phyloP scores from a whole-genome alignment of 2,797 vertebrate genomes.

The Stomatorhinus walkeri region DNA sequence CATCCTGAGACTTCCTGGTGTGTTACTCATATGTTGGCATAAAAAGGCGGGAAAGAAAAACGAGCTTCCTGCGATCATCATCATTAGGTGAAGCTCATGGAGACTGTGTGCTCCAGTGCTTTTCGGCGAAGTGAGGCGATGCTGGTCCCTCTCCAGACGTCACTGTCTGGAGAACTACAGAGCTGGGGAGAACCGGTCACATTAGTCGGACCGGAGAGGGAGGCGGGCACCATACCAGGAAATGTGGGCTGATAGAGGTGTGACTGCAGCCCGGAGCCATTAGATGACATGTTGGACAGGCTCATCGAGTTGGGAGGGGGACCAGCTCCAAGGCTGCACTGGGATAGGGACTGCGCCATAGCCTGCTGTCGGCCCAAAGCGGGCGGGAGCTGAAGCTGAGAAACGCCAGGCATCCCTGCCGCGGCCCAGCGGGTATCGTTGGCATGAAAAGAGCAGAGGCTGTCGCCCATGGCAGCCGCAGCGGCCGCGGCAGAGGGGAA shows the following conservation, averaged over 20 bases:
- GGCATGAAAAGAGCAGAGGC: constrained; percentile 94
- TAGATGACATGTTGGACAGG: constrained; percentile 85
- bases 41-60: constrained; percentile 45
- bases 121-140: constrained; percentile 94
- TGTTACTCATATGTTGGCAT: constrained; percentile 33
- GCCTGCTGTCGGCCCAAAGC: constrained; percentile 80
- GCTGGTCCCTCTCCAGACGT: constrained; percentile 98
- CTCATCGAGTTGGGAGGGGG: constrained; percentile 90
- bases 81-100: constrained; percentile 96
- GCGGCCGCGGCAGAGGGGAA: constrained; percentile 78
- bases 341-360: constrained; percentile 92
- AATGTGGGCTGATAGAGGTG: constrained; percentile 96
- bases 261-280: constrained; percentile 87
- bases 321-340: constrained; percentile 86
- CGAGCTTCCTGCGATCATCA: constrained; percentile 39
- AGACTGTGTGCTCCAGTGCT: constrained; percentile 98
- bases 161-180: constrained; percentile 96
- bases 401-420: constrained; percentile 84
- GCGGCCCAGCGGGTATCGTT: constrained; percentile 95
- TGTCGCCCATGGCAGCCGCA: constrained; percentile 90
- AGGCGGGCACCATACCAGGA: constrained; percentile 89
- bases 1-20: constrained; percentile 65
- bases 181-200: constrained; percentile 91
- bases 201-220: constrained; percentile 86
- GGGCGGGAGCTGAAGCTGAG: constrained; percentile 85